Conservation (phyloP, 2,113 vertebrate species). For the Hystrix brachyura region DNA sequence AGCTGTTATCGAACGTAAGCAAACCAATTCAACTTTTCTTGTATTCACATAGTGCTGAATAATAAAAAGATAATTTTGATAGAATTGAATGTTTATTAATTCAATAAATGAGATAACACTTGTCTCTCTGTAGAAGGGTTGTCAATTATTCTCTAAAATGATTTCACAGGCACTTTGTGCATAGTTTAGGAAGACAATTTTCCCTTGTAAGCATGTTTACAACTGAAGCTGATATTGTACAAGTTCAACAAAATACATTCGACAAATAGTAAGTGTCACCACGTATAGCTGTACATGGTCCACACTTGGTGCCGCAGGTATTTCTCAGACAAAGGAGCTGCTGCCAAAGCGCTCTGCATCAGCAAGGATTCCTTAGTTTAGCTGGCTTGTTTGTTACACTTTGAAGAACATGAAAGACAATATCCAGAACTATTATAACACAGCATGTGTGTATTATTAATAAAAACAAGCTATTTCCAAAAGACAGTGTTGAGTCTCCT, state of each 20-base stretch:
- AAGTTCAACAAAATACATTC: constrained; percentile 5
- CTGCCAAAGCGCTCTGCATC: neutral
- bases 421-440: neutral
- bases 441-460: neutral
- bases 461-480: neutral
- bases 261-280: neutral
- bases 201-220: neutral
- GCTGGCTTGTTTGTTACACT: neutral
- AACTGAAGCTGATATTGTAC: neutral
- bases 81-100: neutral
- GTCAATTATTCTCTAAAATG: neutral
- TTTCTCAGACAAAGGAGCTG: neutral
- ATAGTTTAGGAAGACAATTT: neutral
- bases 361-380: neutral
- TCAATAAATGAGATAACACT: neutral
- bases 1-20: neutral
- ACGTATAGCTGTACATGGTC: neutral
- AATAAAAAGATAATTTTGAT: constrained; percentile 48
- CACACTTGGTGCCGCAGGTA: neutral
- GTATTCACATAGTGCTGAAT: neutral
- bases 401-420: neutral
- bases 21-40: neutral
- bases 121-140: neutral
- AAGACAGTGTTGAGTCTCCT: neutral
- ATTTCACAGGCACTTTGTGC: neutral